Conservation (phyloP, 2,113 vertebrate species). For the Brachirus orientalis region DNA sequence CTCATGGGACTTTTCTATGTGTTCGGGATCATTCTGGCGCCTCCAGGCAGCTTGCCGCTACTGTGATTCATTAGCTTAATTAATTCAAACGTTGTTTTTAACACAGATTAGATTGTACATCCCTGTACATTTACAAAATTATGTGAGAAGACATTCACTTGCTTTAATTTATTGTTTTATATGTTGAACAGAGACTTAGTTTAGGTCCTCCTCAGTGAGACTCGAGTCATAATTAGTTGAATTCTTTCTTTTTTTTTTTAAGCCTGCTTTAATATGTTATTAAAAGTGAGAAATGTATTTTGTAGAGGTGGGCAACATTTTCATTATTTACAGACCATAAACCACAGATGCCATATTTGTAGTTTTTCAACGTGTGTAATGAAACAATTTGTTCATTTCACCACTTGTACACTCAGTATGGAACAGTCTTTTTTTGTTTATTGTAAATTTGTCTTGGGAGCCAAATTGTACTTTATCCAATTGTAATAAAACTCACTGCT, state of each 20-base stretch:
- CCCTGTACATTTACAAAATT: slow-evolving; percentile 58
- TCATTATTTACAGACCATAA: slow-evolving; percentile 8
- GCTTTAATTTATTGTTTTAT: slow-evolving; percentile 78
- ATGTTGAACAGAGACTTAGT: slow-evolving; percentile 46
- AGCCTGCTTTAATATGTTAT: slow-evolving; percentile 27
- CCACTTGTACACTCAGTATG: slow-evolving; percentile 11
- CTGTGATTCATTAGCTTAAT: slow-evolving; percentile 74
- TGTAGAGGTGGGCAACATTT: slow-evolving; percentile 35
- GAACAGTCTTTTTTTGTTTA: slow-evolving; percentile 35
- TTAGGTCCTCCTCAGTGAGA: slow-evolving; percentile 38
- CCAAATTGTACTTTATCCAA: slow-evolving; percentile 51
- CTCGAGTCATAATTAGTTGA: slow-evolving; percentile 12
- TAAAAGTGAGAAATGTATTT: slow-evolving; percentile 35
- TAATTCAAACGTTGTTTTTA: slow-evolving; percentile 50
- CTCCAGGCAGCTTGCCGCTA: slow-evolving; percentile 87
- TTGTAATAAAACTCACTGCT: slow-evolving; percentile 61
- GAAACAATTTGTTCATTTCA: slow-evolving; percentile 4
- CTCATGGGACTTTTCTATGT: slow-evolving; percentile 97
- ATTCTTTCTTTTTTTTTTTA: slow-evolving; percentile 56
- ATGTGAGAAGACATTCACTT: slow-evolving; percentile 30
- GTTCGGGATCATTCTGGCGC: slow-evolving; percentile 91
- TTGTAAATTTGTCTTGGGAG: slow-evolving; percentile 34
- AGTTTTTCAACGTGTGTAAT: neutral
- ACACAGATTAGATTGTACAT: slow-evolving; percentile 58
- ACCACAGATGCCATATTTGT: slow-evolving; percentile 54